Conservation (phyloP, 2,797 vertebrate species). For the Chrysocyon brachyurus region DNA sequence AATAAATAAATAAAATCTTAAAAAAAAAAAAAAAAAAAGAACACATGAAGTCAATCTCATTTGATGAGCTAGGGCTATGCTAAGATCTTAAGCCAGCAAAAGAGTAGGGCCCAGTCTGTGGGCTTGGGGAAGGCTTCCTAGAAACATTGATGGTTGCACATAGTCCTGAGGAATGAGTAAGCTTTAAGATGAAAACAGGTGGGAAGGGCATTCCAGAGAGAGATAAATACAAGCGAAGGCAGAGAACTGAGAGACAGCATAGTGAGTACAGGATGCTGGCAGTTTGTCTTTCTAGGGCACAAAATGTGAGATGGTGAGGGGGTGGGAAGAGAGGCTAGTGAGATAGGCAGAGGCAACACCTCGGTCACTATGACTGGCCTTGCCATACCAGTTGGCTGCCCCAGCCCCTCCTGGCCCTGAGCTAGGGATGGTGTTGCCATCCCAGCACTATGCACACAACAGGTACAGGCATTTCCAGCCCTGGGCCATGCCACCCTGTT, state of each 20-base stretch:
- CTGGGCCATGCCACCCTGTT: constrained; percentile 61
- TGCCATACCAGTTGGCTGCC: not conserved
- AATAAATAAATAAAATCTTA: no score
- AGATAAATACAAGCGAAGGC: not conserved
- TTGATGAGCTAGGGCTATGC: not conserved
- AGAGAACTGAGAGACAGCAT: not conserved
- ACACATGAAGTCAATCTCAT: not conserved
- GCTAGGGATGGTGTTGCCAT: not conserved
- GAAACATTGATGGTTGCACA: not conserved
- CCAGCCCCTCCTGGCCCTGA: not conserved
- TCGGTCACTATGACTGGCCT: not conserved
- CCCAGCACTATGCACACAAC: not conserved
- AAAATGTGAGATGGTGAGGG: not conserved
- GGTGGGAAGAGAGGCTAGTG: not conserved
- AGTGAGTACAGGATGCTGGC: not conserved
- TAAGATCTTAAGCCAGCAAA: not conserved
- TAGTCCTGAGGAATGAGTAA: not conserved
- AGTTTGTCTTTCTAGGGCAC: not conserved
- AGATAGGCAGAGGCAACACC: not conserved
- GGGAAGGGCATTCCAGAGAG: not conserved
- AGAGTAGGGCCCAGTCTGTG: not conserved
- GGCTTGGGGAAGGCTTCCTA: not conserved
- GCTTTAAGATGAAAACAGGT: not conserved
- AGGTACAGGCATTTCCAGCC: constrained; percentile 27
- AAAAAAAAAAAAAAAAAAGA: not conserved